Evolutionary conservation across 2,113 vertebrate genomes (phyloP).

Genomic region (Calidris pugnax): DNA sequence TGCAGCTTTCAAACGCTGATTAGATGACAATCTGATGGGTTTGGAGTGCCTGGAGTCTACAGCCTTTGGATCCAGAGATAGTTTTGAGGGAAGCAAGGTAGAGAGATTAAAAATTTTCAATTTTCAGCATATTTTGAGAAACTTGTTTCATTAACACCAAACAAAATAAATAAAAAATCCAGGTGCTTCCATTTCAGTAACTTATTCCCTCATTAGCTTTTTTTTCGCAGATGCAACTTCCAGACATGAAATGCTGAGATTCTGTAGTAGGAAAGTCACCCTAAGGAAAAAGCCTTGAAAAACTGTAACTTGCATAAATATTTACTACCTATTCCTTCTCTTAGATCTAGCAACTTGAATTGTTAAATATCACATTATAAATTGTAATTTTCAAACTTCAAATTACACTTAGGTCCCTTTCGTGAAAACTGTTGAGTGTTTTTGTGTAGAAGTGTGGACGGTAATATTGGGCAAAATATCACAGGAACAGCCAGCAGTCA

Average conservation of each 20-base stretch:
- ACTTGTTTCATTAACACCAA: background rate
- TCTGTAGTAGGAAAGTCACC: background rate
- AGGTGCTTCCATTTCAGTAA: background rate
- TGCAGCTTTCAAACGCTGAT: background rate
- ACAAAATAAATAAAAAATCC: background rate
- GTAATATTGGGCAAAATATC: background rate
- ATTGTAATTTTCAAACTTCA: background rate
- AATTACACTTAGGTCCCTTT: background rate
- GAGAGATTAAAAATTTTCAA: background rate
- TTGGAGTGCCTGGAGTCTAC: background rate
- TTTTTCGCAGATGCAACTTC: background rate
- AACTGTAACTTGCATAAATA: background rate
- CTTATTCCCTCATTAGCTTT: background rate
- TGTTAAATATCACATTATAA: background rate
- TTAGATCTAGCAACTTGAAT: background rate
- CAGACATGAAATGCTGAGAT: background rate
- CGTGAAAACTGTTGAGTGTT: background rate
- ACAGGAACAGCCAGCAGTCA: background rate
- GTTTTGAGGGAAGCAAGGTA: background rate
- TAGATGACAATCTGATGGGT: background rate
- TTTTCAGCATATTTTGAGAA: background rate
- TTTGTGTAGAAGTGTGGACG: background rate
- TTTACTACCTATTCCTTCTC: background rate
- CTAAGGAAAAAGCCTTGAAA: background rate
- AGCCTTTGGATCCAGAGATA: background rate